These are phyloP conservation scores for Hirtodrosophila confusa DNA, from an alignment of 2,888 invertebrate genomes.

Conservation along the genomic window DNA sequence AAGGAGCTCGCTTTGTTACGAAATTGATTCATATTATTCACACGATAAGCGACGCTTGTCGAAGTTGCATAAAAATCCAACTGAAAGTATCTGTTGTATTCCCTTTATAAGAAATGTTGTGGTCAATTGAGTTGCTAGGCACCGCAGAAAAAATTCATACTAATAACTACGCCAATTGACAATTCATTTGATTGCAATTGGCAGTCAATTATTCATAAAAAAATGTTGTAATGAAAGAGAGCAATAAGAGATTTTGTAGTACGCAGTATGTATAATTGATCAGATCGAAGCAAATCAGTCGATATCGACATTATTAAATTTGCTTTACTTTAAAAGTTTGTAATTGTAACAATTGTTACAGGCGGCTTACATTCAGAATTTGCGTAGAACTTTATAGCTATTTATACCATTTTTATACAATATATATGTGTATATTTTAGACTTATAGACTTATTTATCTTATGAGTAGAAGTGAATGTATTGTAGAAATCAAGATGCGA, in stretches of 20 bases:
- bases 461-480: constrained; percentile 68
- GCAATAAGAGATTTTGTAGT: constrained; percentile 12
- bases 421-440: constrained; percentile 34
- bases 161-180: constrained; percentile 29
- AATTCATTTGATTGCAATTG: constrained; percentile 9
- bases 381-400: constrained; percentile 35
- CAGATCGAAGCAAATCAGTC: constrained; percentile 31
- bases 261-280: constrained; percentile 44
- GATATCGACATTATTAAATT: constrained; percentile 23
- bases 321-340: constrained; percentile 56
- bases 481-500: constrained; percentile 64
- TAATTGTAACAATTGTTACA: constrained; percentile 42
- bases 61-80: constrained; percentile 24
- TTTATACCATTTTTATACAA: constrained; percentile 42
- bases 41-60: background rate
- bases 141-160: constrained; percentile 10
- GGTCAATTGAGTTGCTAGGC: constrained; percentile 70
- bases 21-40: constrained; percentile 76
- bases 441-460: constrained; percentile 53
- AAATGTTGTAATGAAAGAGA: constrained; percentile 6
- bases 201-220: background rate
- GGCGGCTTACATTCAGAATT: constrained; percentile 51
- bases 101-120: constrained; percentile 44
- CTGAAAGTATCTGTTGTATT: constrained; percentile 23
- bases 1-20: constrained; percentile 82